Conservation (phyloP, 2,113 vertebrate species). For the Paracanthobrama guichenoti region DNA sequence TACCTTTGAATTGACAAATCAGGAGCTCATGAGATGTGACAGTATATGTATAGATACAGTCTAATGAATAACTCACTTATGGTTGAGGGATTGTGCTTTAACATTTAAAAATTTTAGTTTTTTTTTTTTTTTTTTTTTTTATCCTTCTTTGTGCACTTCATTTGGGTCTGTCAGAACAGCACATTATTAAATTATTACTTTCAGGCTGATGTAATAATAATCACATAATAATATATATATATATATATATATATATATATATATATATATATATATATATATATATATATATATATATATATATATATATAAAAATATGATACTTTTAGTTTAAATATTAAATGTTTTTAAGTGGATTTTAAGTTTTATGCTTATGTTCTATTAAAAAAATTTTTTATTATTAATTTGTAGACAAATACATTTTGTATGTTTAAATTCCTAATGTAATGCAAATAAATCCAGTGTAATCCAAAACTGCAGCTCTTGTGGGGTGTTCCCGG, state of each 20-base stretch:
- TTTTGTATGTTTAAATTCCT: not conserved
- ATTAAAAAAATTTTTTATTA: no score
- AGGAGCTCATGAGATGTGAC: slow-evolving; percentile 5
- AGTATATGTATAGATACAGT: not conserved
- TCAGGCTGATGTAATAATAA: not conserved
- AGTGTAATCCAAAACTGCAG: no score
- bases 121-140: not conserved
- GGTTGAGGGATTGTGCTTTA: not conserved
- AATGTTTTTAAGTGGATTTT: not conserved
- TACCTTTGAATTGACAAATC: slow-evolving; percentile 27
- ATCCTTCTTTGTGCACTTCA: not conserved
- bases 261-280: not conserved
- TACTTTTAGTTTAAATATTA: not conserved
- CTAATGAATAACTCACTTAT: not conserved
- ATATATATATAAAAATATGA: not conserved
- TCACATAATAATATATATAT: not conserved
- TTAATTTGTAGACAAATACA: not conserved
- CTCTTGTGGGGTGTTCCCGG: no score
- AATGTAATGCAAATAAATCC: no score
- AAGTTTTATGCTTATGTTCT: not conserved
- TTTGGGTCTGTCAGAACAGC: not conserved
- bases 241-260: not conserved
- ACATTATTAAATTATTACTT: slow-evolving; percentile 7
- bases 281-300: not conserved
- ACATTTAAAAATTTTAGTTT: slow-evolving; percentile 12